These are phyloP conservation scores for Selene dorsalis DNA, from an alignment of 2,797 vertebrate genomes.

Conservation along the genomic window DNA sequence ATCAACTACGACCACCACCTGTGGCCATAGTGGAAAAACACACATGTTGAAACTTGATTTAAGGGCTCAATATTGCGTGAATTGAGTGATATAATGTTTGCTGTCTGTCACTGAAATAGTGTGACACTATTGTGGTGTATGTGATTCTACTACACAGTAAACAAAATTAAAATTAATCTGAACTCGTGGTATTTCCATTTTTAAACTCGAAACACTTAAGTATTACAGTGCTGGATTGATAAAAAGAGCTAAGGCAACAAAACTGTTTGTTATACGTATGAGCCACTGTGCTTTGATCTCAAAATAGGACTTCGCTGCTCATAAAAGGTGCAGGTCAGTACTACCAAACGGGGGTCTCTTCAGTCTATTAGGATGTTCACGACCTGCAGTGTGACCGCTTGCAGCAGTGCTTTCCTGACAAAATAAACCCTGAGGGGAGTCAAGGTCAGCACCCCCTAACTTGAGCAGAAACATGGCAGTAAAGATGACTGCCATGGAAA, in stretches of 20 bases:
- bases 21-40: too few relatives aligned
- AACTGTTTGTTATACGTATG: conserved; percentile 57
- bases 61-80: background rate
- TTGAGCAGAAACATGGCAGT: conserved; percentile 21
- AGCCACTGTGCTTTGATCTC: conserved; percentile 60
- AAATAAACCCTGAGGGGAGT: conserved; percentile 31
- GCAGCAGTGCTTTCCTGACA: background rate
- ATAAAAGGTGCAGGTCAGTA: conserved; percentile 36
- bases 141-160: conserved; percentile 28
- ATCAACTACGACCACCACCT: background rate
- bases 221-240: conserved; percentile 38
- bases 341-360: conserved; percentile 18
- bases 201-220: conserved; percentile 50
- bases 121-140: background rate
- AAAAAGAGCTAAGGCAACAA: conserved; percentile 56
- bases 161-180: conserved; percentile 54
- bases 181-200: conserved; percentile 23
- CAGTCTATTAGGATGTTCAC: conserved; percentile 14
- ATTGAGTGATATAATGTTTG: background rate
- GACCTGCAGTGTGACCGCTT: conserved; percentile 35
- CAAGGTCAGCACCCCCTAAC: conserved; percentile 21
- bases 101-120: background rate
- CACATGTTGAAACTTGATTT: background rate
- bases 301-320: conserved; percentile 35
- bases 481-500: conserved; percentile 46